Base-by-base conservation (phyloP, 2,888 invertebrate species). In the Athalia circularis region DNA sequence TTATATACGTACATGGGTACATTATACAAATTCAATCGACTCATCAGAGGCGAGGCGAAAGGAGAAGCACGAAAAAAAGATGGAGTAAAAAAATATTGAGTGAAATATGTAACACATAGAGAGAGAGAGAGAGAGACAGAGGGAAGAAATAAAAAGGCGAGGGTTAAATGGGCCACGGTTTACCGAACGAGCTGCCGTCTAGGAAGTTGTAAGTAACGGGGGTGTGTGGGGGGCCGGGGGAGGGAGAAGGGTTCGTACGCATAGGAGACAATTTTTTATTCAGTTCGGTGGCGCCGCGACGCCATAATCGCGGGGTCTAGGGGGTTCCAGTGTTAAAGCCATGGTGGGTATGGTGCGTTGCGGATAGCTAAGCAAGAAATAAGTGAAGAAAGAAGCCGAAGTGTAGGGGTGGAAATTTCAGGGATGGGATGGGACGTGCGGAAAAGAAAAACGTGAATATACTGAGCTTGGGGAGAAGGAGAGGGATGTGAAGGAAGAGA, bases 401-500 rank as follows among this genome's bases (percentile, higher is more conserved):
- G 45, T 0, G 54, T 29, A 47, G 29, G 57, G 43, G 45, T n/a
- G 11, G 74, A 29, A 45, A 15, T 59, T 29, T 29, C 29, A 50
- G 65, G 76, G 50, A 15, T 52, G 4, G 65, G 52, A 76, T 59
- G 65, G 77, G 52, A 72, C 62, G 80, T 77, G 80, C 80, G 81
- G 84, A 84, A 83, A 83, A 83, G 82, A 54, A 68, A 52, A 68
- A 11, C 11, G 68, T 54, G 43, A 54, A 52, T 50, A 54, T 29
- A 68, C 29, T 29, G 29, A 29, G 29, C 29, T 80, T 82, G 83
- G 29, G 62, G 62, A 62, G 13, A 13, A 62, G 5, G 13, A 62
- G 29, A 9, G 5, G 6, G 43, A 62, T 8, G 13, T 43, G 68
- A 13, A 9, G 68, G 47, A 54, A 54, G 43, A 43, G 52, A 54